A percentile compares a stretch with the other conserved stretches of the same genome.
phyloP scores from a whole-genome alignment of 2,888 invertebrate genomes.

The Trichogramma dendrolimi region DNA sequence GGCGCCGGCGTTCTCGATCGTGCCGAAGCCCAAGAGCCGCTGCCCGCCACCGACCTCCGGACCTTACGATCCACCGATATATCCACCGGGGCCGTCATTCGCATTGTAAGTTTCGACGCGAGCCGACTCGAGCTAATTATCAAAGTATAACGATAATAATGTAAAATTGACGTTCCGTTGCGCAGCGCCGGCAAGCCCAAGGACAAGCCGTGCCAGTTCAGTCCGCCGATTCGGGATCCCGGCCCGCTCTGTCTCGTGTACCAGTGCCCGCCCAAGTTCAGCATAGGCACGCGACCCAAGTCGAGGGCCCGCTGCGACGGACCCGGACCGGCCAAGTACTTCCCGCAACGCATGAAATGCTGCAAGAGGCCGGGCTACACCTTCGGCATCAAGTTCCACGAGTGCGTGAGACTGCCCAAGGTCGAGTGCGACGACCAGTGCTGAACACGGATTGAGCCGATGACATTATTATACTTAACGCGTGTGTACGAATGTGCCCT shows the following conservation, averaged over 20 bases:
- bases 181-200: slow-evolving; percentile 13
- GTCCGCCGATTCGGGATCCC: slow-evolving; percentile 11
- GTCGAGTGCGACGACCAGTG: slow-evolving; percentile 41
- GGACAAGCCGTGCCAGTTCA: background rate
- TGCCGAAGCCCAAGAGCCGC: background rate
- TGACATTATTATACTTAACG: too few relatives aligned
- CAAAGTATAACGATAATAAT: too few relatives aligned
- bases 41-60: slow-evolving; percentile 4
- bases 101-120: slow-evolving; percentile 26
- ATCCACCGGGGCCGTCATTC: slow-evolving; percentile 29
- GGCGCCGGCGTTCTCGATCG: slow-evolving; percentile 18
- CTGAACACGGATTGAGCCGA: too few relatives aligned
- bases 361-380: slow-evolving; percentile 55
- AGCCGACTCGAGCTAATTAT: too few relatives aligned
- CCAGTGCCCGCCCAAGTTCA: slow-evolving; percentile 51
- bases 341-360: slow-evolving; percentile 49
- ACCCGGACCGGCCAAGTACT: slow-evolving; percentile 55
- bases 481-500: too few relatives aligned
- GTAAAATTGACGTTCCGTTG: background rate
- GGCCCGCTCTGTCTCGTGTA: slow-evolving; percentile 13
- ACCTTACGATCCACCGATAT: background rate
- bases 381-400: slow-evolving; percentile 60
- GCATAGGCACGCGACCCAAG: slow-evolving; percentile 49
- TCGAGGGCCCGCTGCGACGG: slow-evolving; percentile 52
- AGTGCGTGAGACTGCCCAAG: slow-evolving; percentile 58